Conservation (phyloP, 2,797 vertebrate species). For the Anas capensis region DNA sequence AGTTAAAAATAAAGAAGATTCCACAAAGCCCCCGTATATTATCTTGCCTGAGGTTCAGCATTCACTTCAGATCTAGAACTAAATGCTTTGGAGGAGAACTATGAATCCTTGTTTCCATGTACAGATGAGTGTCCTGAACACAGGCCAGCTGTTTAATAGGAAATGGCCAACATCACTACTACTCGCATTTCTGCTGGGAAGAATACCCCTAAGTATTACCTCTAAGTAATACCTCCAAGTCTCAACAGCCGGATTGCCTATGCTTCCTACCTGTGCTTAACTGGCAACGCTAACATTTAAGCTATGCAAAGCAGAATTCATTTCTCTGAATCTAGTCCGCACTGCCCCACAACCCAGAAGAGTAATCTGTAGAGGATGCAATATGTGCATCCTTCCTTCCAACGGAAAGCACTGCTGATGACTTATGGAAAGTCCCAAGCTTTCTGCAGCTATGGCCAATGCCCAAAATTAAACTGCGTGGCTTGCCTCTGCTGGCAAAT, state of each 20-base stretch:
- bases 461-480: background rate
- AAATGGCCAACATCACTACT: background rate
- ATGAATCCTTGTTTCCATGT: background rate
- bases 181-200: background rate
- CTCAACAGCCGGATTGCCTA: background rate
- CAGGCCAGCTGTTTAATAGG: background rate
- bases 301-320: background rate
- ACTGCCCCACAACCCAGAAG: background rate
- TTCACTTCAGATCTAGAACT: background rate
- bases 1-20: background rate
- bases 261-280: background rate
- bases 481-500: background rate
- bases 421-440: background rate
- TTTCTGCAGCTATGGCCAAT: background rate
- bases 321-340: background rate
- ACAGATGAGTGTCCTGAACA: background rate
- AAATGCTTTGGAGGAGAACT: background rate
- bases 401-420: background rate
- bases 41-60: background rate
- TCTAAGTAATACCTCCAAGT: background rate
- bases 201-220: background rate
- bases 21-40: background rate
- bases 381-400: accelerated
- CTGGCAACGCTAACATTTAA: background rate
- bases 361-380: background rate